These are phyloP conservation scores for Zaprionus ornatus DNA, from an alignment of 1,140 invertebrate species.

Conservation along the genomic window DNA sequence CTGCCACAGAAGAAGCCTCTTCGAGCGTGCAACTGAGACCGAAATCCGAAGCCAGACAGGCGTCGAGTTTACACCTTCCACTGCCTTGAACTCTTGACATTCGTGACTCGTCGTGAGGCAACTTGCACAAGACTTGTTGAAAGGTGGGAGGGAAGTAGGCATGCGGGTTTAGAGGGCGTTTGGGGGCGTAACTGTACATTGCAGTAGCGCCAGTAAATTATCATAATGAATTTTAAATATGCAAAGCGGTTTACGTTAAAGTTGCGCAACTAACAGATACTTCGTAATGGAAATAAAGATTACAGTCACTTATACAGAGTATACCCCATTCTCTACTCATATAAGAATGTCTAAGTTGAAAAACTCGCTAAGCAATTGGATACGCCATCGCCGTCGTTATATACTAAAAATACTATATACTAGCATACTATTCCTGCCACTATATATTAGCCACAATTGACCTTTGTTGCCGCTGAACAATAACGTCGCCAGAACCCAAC, in stretches of 20 bases:
- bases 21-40: background rate
- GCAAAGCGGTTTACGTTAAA: conserved; percentile 27
- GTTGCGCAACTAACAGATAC: conserved; percentile 2
- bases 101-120: conserved; percentile 40
- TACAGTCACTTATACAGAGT: too few species aligned
- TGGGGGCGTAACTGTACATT: conserved; percentile 55
- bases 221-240: conserved; percentile 72
- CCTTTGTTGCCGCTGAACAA: conserved; percentile 52
- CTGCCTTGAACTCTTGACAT: conserved; percentile 73
- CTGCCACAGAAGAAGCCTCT: conserved; percentile 17
- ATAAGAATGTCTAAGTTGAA: too few species aligned
- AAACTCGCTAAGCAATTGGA: background rate
- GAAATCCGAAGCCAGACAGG: conserved; percentile 12
- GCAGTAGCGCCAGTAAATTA: conserved; percentile 68
- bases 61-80: conserved; percentile 44
- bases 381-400: background rate
- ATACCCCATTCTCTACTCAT: too few species aligned
- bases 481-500: conserved; percentile 23
- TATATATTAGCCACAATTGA: conserved; percentile 60
- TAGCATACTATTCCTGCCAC: conserved; percentile 7
- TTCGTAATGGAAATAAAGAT: too few species aligned
- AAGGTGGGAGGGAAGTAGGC: conserved; percentile 4
- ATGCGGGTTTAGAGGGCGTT: background rate
- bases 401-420: background rate
- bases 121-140: conserved; percentile 45